These are phyloP conservation scores for Rousettus leschenaultii DNA, from an alignment of 2,113 vertebrate species.

Conservation along the genomic window DNA sequence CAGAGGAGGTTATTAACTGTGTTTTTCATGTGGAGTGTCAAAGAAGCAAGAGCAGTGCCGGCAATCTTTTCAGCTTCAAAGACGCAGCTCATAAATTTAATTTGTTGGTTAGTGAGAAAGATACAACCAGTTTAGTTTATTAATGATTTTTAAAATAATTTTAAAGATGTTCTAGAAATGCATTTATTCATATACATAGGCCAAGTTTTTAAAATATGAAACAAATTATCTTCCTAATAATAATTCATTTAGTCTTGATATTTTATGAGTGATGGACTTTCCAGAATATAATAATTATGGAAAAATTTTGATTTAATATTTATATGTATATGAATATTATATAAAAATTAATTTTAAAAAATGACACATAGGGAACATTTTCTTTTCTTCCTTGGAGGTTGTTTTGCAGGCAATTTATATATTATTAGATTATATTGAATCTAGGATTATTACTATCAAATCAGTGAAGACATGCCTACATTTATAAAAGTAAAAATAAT, in stretches of 20 bases:
- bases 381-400: not conserved
- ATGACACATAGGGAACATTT: not conserved
- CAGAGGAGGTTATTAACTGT: slow-evolving; percentile 78
- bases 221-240: not conserved
- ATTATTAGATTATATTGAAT: not conserved
- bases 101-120: slow-evolving; percentile 71
- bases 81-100: slow-evolving; percentile 75
- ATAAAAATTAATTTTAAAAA: not conserved
- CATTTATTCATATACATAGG: slow-evolving; percentile 36
- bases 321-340: not conserved
- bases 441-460: not conserved
- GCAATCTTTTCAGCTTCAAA: slow-evolving; percentile 81
- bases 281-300: not conserved
- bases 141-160: slow-evolving; percentile 74
- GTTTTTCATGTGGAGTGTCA: slow-evolving; percentile 80
- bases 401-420: not conserved
- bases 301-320: not conserved
- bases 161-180: slow-evolving; percentile 55
- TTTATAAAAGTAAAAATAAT: not conserved
- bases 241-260: slow-evolving; percentile 22
- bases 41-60: slow-evolving; percentile 69
- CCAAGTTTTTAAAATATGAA: slow-evolving; percentile 18
- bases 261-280: not conserved
- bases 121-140: slow-evolving; percentile 73
- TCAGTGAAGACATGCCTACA: not conserved